These are phyloP conservation scores for Beaufortia kweichowensis DNA, from an alignment of 2,113 vertebrate genomes.

Conservation along the genomic window DNA sequence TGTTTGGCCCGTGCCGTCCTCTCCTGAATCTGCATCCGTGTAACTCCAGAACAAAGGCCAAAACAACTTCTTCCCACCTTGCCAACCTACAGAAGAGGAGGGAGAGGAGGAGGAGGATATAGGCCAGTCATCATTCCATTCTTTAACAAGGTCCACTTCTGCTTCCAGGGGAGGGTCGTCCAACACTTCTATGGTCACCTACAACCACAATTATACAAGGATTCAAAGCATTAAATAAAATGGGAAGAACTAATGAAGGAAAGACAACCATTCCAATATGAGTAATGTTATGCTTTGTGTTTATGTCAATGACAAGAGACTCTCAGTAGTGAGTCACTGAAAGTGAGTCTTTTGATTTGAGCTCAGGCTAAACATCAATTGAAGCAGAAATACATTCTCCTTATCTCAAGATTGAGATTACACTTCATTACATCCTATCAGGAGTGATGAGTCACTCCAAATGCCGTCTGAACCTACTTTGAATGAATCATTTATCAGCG, in stretches of 20 bases:
- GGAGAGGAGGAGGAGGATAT: conserved; percentile 68
- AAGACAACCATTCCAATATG: background rate
- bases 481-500: no score
- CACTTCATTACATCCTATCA: conserved; percentile 65
- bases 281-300: background rate
- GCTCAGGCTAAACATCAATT: conserved; percentile 54
- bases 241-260: background rate
- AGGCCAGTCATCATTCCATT: conserved; percentile 77
- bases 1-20: conserved; percentile 69
- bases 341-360: conserved; percentile 3
- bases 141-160: conserved; percentile 84
- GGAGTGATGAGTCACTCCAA: conserved; percentile 65
- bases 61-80: conserved; percentile 83
- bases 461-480: no score
- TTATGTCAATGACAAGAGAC: background rate
- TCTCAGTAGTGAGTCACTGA: conserved; percentile 12
- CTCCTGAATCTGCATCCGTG: conserved; percentile 70
- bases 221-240: background rate
- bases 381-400: conserved; percentile 32
- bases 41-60: conserved; percentile 92
- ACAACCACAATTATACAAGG: background rate
- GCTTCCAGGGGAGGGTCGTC: conserved; percentile 84
- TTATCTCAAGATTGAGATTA: conserved; percentile 55
- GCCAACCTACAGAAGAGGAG: conserved; percentile 75
- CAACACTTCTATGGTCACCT: conserved; percentile 90